Conservation (phyloP, 2,888 invertebrate species). For the Drosophila rellima region DNA sequence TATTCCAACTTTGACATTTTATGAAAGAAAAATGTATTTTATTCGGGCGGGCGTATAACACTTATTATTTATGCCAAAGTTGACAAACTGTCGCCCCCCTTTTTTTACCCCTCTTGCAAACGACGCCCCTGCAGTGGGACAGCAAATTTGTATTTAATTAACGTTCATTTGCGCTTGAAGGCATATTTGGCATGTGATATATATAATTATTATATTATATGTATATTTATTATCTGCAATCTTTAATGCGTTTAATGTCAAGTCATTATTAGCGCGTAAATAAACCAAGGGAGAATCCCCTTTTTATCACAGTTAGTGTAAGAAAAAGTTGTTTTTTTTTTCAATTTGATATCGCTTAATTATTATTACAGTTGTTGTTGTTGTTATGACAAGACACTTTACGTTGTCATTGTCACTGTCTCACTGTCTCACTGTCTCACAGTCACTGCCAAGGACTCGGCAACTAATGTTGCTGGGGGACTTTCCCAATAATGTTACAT, state of each 20-base stretch:
- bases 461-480: slow-evolving; percentile 58
- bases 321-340: slow-evolving; percentile 70
- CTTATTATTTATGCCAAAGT: slow-evolving; percentile 47
- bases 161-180: slow-evolving; percentile 54
- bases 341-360: slow-evolving; percentile 79
- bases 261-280: slow-evolving; percentile 43
- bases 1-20: slow-evolving; percentile 52
- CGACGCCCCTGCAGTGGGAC: slow-evolving; percentile 37
- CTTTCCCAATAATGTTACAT: slow-evolving; percentile 65
- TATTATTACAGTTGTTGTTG: slow-evolving; percentile 58
- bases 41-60: slow-evolving; percentile 42
- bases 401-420: slow-evolving; percentile 74
- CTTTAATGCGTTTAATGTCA: slow-evolving; percentile 37
- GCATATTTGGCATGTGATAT: slow-evolving; percentile 16
- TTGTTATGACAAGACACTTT: slow-evolving; percentile 73
- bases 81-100: slow-evolving; percentile 6
- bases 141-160: slow-evolving; percentile 72
- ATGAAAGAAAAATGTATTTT: slow-evolving; percentile 54
- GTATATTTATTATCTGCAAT: slow-evolving; percentile 37
- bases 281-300: not conserved
- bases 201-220: slow-evolving; percentile 23
- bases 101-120: not conserved
- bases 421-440: slow-evolving; percentile 63
- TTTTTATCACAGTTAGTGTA: slow-evolving; percentile 43
- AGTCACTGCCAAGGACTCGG: slow-evolving; percentile 56